These are phyloP conservation scores for Cataglyphis livida DNA, from an alignment of 2,888 invertebrate genomes.

Conservation along the genomic window DNA sequence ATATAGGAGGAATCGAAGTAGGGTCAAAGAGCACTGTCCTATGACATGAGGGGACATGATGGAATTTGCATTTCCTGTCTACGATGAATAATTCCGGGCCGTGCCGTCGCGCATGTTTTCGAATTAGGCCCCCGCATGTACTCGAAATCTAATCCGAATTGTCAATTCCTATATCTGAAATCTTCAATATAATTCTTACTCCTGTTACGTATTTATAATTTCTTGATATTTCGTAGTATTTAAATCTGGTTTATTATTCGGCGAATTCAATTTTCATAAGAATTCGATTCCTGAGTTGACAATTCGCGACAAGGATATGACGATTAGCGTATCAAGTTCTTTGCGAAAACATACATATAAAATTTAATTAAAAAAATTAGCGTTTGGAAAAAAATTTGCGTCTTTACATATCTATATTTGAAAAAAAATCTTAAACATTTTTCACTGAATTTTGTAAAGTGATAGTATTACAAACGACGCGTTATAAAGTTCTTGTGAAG, in stretches of 20 bases:
- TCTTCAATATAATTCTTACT: background rate
- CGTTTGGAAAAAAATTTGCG: background rate
- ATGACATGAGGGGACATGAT: slow-evolving; percentile 66
- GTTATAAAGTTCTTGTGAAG: background rate
- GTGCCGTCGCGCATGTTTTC: slow-evolving; percentile 39
- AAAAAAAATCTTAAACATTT: background rate
- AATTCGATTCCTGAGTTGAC: background rate
- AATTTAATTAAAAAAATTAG: background rate
- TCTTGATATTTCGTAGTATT: background rate
- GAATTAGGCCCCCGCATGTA: slow-evolving; percentile 46
- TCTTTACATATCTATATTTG: background rate
- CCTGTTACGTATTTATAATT: background rate
- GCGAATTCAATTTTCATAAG: background rate
- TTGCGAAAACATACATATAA: background rate
- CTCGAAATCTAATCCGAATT: background rate
- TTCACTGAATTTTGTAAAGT: background rate
- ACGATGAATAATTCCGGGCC: slow-evolving; percentile 76
- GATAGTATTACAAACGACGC: background rate
- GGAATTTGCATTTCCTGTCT: slow-evolving; percentile 82
- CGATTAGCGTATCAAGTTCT: background rate
- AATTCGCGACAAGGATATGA: background rate
- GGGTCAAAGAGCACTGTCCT: slow-evolving; percentile 79
- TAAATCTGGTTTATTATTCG: background rate
- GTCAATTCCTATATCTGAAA: background rate
- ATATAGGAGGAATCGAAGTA: slow-evolving; percentile 46